Conservation (phyloP, 2,888 invertebrate genomes). For the Oscheius sp. region DNA sequence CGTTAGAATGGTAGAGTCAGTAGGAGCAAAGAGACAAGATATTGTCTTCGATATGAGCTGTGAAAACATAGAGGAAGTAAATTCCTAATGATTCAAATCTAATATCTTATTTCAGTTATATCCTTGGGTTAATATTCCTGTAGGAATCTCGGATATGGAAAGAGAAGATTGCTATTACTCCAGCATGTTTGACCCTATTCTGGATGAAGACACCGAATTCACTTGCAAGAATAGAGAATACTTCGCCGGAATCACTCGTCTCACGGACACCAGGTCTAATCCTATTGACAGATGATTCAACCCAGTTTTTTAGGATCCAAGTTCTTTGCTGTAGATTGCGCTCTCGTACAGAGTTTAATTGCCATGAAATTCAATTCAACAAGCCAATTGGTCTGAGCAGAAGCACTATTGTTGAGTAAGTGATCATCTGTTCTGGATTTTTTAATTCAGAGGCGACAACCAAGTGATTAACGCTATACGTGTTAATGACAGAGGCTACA, state of each 20-base stretch:
- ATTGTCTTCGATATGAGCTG: slow-evolving; percentile 67
- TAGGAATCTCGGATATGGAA: slow-evolving; percentile 62
- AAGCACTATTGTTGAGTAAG: slow-evolving; percentile 64
- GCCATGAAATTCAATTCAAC: slow-evolving; percentile 59
- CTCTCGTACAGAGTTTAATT: slow-evolving; percentile 63
- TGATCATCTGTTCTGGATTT: no score
- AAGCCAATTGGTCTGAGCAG: slow-evolving; percentile 64
- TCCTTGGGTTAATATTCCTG: slow-evolving; percentile 67
- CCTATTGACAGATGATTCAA: background rate
- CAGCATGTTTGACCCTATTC: slow-evolving; percentile 63
- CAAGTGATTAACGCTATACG: slow-evolving; percentile 65
- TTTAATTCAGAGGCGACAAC: slow-evolving; percentile 53
- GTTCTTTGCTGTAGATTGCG: slow-evolving; percentile 66
- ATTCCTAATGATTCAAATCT: background rate
- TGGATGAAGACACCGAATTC: slow-evolving; percentile 54
- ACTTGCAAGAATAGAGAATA: slow-evolving; percentile 65
- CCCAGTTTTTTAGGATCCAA: slow-evolving; percentile 61
- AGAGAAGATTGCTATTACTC: slow-evolving; percentile 68
- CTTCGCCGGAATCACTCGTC: slow-evolving; percentile 66
- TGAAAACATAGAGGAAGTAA: slow-evolving; percentile 61
- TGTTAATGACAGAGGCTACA: slow-evolving; percentile 56
- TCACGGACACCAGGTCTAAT: slow-evolving; percentile 62
- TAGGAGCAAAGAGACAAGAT: slow-evolving; percentile 67
- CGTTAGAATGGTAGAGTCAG: slow-evolving; percentile 68
- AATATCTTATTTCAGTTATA: slow-evolving; percentile 49